Percentiles rank a stretch among this genome's conserved stretches.
Evolutionary conservation across 2,797 vertebrate genomes (phyloP).

Genomic region (Eleutherodactylus coqui): DNA sequence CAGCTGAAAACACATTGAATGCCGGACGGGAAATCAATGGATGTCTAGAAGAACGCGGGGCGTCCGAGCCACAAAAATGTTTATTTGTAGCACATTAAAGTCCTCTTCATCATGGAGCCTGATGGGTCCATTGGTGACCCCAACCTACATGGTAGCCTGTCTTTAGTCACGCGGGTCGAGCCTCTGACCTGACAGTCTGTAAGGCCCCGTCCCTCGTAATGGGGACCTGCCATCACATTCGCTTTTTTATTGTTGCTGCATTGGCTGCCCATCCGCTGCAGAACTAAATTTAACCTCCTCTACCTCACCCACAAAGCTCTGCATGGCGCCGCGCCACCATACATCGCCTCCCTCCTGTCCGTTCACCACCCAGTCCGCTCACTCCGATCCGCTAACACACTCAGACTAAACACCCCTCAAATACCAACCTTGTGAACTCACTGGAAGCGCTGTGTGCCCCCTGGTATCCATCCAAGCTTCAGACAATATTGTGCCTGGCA

Average conservation of each 20-base stretch:
- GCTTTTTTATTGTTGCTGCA: background rate
- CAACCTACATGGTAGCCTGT: background rate
- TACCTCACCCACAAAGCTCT: too few species aligned
- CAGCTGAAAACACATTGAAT: conserved; percentile 53
- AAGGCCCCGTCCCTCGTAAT: background rate
- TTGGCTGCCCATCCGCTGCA: too few species aligned
- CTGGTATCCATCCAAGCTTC: too few species aligned
- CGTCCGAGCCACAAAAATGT: background rate
- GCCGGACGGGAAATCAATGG: background rate
- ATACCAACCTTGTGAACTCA: too few species aligned
- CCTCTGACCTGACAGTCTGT: too few species aligned
- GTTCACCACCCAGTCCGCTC: too few species aligned
- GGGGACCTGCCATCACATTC: background rate
- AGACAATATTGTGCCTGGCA: background rate
- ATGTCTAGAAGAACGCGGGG: background rate
- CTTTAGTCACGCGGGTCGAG: background rate
- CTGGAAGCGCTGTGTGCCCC: too few species aligned
- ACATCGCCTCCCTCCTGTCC: too few species aligned
- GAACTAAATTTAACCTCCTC: too few species aligned
- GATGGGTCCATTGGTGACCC: conserved; percentile 10
- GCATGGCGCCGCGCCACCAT: too few species aligned
- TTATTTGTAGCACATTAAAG: conserved; percentile 25
- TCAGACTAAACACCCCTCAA: too few species aligned
- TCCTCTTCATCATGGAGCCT: conserved; percentile 3
- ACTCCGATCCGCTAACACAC: too few species aligned